phyloP scores from a whole-genome alignment of 2,797 vertebrate species.

The Gymnodraco acuticeps region DNA sequence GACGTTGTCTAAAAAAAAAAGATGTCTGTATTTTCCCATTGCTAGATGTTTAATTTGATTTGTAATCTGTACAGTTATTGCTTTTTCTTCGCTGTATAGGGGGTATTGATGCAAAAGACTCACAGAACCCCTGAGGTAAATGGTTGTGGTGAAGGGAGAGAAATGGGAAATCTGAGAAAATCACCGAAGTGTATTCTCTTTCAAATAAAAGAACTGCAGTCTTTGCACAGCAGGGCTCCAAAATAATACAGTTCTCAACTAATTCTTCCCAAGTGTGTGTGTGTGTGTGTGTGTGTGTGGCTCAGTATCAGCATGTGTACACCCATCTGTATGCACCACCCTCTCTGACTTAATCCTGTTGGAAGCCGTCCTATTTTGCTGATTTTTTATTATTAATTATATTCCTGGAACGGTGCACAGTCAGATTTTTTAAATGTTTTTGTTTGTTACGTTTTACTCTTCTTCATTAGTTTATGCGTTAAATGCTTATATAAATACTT shows the following conservation, averaged over 20 bases:
- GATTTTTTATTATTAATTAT: conserved; percentile 69
- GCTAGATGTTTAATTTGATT: not conserved
- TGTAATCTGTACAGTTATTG: conserved; percentile 11
- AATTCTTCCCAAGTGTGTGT: conserved; percentile 56
- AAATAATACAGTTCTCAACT: conserved; percentile 57
- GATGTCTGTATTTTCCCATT: conserved; percentile 2
- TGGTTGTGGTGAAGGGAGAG: conserved; percentile 4
- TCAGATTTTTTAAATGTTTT: conserved; percentile 47
- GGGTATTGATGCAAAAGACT: conserved; percentile 18
- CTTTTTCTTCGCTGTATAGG: not conserved
- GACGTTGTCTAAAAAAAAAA: not conserved
- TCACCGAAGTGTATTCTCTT: conserved; percentile 51
- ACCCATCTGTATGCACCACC: conserved; percentile 35
- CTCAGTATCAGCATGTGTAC: too few relatives aligned
- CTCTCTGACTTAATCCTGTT: conserved; percentile 57
- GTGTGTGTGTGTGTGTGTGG: not conserved
- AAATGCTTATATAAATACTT: conserved; percentile 32
- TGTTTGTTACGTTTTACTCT: conserved; percentile 19
- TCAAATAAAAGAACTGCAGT: conserved; percentile 52
- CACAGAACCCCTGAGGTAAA: conserved; percentile 47
- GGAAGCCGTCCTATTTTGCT: conserved; percentile 65
- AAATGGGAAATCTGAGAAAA: conserved; percentile 37
- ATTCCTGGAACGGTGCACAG: conserved; percentile 50
- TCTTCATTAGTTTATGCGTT: conserved; percentile 43
- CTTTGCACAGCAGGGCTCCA: conserved; percentile 56